Evolutionary conservation across 2,888 invertebrate genomes (phyloP).

Genomic region (Epinotia nisella): DNA sequence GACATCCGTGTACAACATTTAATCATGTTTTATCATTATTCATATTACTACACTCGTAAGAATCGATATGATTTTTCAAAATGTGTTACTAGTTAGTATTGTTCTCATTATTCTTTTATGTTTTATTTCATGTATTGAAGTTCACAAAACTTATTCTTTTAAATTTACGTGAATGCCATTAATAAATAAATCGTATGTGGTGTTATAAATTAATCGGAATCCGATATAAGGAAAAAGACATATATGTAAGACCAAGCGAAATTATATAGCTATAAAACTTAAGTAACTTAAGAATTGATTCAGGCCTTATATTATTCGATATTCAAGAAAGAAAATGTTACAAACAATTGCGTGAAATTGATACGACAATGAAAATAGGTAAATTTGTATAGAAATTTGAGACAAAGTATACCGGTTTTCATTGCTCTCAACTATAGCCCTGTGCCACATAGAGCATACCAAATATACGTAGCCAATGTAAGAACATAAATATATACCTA

Average conservation of each 20-base stretch:
- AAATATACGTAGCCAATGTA: neutral
- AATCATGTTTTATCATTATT: neutral
- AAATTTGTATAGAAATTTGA: neutral
- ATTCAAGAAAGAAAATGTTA: constrained; percentile 2
- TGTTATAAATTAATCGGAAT: too few species aligned
- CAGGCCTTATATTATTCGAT: neutral
- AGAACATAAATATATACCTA: neutral
- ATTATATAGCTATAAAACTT: too few species aligned
- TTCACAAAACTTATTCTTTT: too few species aligned
- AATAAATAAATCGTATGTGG: too few species aligned
- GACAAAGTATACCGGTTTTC: neutral
- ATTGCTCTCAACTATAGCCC: neutral
- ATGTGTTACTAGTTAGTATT: too few species aligned
- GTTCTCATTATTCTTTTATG: too few species aligned
- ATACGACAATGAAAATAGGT: neutral
- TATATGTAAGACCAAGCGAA: too few species aligned
- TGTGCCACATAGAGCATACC: neutral
- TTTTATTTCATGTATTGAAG: too few species aligned
- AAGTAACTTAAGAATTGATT: too few species aligned
- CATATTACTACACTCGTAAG: neutral
- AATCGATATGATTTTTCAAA: neutral
- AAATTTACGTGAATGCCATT: too few species aligned
- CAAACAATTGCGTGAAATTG: too few species aligned
- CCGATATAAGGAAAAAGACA: too few species aligned
- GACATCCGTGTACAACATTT: neutral